These are phyloP conservation scores for Erethizon dorsatum DNA, from an alignment of 2,797 vertebrate species.

Conservation along the genomic window DNA sequence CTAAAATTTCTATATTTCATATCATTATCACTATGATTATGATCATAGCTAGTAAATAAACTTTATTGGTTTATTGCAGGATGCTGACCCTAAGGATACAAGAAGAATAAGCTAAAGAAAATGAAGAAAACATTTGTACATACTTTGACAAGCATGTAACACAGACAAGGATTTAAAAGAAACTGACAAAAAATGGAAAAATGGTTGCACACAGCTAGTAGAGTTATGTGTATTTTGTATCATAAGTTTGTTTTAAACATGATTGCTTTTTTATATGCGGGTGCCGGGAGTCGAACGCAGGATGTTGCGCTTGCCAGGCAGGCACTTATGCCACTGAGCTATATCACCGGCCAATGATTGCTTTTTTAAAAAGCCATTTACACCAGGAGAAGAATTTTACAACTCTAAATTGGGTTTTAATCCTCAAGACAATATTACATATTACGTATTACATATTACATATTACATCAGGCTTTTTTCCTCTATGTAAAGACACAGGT, in stretches of 20 bases:
- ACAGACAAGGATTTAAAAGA: conserved; percentile 13
- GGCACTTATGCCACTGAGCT: too few species aligned
- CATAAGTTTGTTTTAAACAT: conserved; percentile 55
- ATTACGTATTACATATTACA: not conserved
- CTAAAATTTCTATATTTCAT: conserved; percentile 6
- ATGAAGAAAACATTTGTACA: not conserved
- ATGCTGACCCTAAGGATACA: not conserved
- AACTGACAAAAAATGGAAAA: not conserved
- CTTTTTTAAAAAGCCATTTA: not conserved
- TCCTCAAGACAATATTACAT: not conserved
- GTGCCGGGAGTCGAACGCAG: too few species aligned
- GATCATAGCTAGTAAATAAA: not conserved
- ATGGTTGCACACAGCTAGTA: not conserved
- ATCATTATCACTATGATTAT: not conserved
- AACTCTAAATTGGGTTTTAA: not conserved
- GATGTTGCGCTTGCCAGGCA: too few species aligned
- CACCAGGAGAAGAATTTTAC: conserved; percentile 26
- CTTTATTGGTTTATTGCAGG: not conserved
- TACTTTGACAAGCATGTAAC: not conserved
- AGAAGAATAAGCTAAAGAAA: not conserved
- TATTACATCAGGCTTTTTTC: conserved; percentile 11
- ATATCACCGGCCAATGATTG: not conserved
- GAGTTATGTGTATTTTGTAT: not conserved
- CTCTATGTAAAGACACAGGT: conserved; percentile 23
- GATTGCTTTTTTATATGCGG: not conserved